These are phyloP conservation scores for Ernsta delagoae DNA, from an alignment of 2,888 invertebrate species.

Conservation along the genomic window DNA sequence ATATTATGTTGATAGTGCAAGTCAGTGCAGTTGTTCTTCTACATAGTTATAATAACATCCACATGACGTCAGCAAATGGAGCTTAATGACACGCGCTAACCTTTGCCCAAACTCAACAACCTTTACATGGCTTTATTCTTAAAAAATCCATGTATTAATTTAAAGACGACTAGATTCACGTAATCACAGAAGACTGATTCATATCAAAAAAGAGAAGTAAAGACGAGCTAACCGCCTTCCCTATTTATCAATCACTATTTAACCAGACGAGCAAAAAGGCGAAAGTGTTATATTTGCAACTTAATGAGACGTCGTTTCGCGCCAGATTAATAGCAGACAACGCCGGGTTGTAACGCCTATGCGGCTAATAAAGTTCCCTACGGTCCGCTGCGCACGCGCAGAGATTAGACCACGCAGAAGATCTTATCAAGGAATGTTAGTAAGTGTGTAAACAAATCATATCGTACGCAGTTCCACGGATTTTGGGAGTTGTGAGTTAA, in stretches of 20 bases:
- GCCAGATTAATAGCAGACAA: slow-evolving; percentile 52
- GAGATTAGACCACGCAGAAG: slow-evolving; percentile 54
- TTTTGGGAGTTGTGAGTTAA: not conserved
- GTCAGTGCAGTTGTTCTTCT: too few species aligned
- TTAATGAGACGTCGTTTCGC: slow-evolving; percentile 32
- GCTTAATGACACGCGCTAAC: too few species aligned
- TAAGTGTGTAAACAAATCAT: slow-evolving; percentile 1
- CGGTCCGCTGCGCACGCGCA: slow-evolving; percentile 69
- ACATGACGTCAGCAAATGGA: too few species aligned
- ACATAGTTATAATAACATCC: too few species aligned
- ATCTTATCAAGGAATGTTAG: slow-evolving; percentile 40
- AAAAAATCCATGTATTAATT: too few species aligned
- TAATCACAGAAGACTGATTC: not conserved
- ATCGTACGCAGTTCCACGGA: not conserved
- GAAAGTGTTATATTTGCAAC: slow-evolving; percentile 32
- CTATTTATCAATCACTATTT: slow-evolving; percentile 24
- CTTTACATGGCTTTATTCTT: too few species aligned
- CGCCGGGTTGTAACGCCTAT: slow-evolving; percentile 60
- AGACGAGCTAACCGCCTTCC: not conserved
- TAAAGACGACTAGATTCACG: too few species aligned
- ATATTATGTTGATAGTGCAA: too few species aligned
- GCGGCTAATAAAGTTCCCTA: slow-evolving; percentile 69
- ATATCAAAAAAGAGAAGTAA: not conserved
- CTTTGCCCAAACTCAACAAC: too few species aligned
- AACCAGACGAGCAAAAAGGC: slow-evolving; percentile 28